Conservation (phyloP, 2,113 vertebrate genomes). For the Urocitellus parryii region DNA sequence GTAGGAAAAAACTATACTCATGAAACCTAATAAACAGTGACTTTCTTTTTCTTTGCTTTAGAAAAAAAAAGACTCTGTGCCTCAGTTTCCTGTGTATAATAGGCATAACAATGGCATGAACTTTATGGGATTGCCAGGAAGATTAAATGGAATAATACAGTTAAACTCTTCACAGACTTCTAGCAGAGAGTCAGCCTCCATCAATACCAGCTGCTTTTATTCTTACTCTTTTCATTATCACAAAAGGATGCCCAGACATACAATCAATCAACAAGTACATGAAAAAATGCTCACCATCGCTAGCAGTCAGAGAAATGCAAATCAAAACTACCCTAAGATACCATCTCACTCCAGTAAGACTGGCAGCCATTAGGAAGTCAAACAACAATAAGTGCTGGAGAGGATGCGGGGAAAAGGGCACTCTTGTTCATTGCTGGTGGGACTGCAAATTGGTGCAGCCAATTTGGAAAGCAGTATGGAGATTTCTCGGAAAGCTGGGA, state of each 20-base stretch:
- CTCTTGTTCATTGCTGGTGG: too few species aligned
- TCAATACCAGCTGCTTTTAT: background rate
- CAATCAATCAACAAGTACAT: too few species aligned
- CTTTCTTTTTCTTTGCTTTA: background rate
- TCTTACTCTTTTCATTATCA: slow-evolving; percentile 32
- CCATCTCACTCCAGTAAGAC: too few species aligned
- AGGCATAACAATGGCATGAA: background rate
- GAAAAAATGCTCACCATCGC: too few species aligned
- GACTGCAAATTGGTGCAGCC: too few species aligned
- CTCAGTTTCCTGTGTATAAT: slow-evolving; percentile 27
- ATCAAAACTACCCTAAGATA: too few species aligned
- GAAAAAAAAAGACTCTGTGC: background rate
- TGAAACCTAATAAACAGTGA: background rate
- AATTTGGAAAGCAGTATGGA: too few species aligned
- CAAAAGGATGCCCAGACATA: background rate
- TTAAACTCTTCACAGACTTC: background rate
- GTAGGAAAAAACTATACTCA: background rate
- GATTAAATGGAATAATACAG: background rate
- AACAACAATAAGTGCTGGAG: too few species aligned
- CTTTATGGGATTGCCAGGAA: background rate
- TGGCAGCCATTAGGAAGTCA: too few species aligned
- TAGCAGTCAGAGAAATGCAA: too few species aligned
- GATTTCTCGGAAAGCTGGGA: too few species aligned
- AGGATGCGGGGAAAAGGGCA: too few species aligned
- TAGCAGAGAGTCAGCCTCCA: background rate